Percentiles rank a stretch among this genome's conserved stretches.
Evolutionary conservation across 2,888 invertebrate genomes (phyloP).

Genomic region (Pristionchus maxplancki): DNA sequence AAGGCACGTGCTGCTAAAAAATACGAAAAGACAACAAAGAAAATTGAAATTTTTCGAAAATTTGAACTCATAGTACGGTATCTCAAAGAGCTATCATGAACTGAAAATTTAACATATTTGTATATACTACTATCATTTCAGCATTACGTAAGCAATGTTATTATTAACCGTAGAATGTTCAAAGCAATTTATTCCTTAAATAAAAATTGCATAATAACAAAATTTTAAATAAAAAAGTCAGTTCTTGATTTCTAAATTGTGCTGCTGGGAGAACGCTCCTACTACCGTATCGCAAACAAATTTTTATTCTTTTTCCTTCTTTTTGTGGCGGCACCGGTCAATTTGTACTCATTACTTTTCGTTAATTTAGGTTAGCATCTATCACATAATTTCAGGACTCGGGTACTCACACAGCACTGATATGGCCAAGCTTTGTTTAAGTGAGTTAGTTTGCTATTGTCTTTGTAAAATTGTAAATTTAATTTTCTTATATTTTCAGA

Average conservation of each 20-base stretch:
- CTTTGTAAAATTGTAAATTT: conserved; percentile 13
- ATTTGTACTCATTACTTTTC: too few species aligned
- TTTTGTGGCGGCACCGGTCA: too few species aligned
- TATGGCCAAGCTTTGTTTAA: conserved; percentile 72
- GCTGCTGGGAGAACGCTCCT: neutral
- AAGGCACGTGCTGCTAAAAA: neutral
- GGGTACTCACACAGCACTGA: conserved; percentile 37
- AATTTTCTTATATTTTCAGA: conserved; percentile 61
- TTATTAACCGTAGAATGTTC: too few species aligned
- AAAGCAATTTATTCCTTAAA: neutral
- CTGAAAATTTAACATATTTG: too few species aligned
- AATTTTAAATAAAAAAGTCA: neutral
- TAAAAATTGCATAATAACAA: neutral
- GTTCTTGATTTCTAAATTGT: neutral
- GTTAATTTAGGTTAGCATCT: neutral
- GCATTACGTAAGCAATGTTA: too few species aligned
- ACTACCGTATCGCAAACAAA: neutral
- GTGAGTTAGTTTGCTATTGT: conserved; percentile 59
- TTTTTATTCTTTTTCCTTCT: neutral
- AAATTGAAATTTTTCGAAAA: neutral
- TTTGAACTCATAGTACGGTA: neutral
- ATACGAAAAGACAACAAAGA: neutral
- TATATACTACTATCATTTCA: too few species aligned
- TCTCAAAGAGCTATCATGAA: too few species aligned
- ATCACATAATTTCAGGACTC: conserved; percentile 28